These are phyloP conservation scores for Dasypus novemcinctus DNA, from an alignment of 2,113 vertebrate genomes.

Conservation along the genomic window DNA sequence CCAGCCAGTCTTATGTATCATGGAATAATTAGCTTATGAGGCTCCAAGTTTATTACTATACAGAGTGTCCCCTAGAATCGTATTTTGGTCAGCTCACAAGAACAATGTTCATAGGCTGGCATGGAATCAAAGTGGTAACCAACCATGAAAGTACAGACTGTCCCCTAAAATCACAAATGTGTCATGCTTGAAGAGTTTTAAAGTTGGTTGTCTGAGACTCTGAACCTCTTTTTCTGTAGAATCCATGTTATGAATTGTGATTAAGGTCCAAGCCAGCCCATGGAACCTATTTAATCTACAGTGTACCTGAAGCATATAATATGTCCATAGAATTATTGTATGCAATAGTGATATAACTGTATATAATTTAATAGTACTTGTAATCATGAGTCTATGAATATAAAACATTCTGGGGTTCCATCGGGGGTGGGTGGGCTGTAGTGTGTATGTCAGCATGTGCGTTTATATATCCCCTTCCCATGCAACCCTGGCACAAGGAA, in stretches of 20 bases:
- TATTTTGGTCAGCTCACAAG: background rate
- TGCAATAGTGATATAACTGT: background rate
- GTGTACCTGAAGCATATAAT: background rate
- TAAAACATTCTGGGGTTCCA: background rate
- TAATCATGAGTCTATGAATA: background rate
- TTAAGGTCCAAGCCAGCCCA: background rate
- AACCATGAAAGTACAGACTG: constrained; percentile 21
- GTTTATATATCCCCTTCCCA: background rate
- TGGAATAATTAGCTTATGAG: background rate
- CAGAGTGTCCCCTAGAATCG: background rate
- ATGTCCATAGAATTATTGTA: background rate
- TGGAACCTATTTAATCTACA: background rate
- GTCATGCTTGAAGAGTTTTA: background rate
- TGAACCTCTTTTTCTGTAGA: background rate
- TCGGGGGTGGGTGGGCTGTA: background rate
- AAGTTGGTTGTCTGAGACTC: background rate
- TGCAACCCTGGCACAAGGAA: too few relatives aligned
- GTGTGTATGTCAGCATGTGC: background rate
- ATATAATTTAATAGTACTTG: background rate
- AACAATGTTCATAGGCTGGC: background rate
- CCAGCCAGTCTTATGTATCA: background rate
- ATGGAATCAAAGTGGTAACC: background rate
- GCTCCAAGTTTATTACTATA: background rate
- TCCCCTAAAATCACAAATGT: background rate
- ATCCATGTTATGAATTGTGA: background rate